Base-by-base conservation (phyloP, 1,140 invertebrate genomes). In the Neelides sp. region DNA sequence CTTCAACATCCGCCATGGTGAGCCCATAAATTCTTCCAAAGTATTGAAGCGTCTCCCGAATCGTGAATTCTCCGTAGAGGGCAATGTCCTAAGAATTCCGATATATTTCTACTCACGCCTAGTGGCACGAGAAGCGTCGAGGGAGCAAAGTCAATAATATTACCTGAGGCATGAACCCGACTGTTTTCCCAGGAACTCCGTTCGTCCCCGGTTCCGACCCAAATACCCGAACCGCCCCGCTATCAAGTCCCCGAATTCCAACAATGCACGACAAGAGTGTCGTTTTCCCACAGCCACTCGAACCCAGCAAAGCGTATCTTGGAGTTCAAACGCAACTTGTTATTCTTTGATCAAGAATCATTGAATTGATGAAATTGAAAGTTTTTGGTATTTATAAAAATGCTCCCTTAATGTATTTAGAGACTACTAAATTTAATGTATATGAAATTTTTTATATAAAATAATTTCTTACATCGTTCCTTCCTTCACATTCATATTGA, bases 1-100 rank as follows among this genome's bases (percentile, higher is more conserved):
- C 75, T 39, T 85, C 77, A 4, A 91, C 79, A 60, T 82, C 73
- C 4, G 70, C 63, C 0, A 76, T 79, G 1, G 71, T 68, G 82
- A 94, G 85, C 12, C 81, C 82, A 47, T 68, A 68, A 8, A 73
- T 42, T 5, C 65, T 54, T 1, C 70, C 70, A 64, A 71, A 73
- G 50, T 69, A 73, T 13, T 58, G 56, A 22, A 73, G 50, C 13
- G 69, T 72, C 48, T 73, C 72, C 30, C 59, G 55, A 20, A 71
- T 72, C 1, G 66, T 67, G 42, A 73, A 67, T 27, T 71, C 66
- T 39, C 67, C 63, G 54, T 68, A 71, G 10, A 73, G 55, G 1
- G 70, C 68, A 2, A 69, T 61, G 52, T 73, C 71, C 67, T 69
- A 73, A 57, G 1, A 36, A 5, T 35, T 13, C 22, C 4, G 27